Evolutionary conservation across 2,888 invertebrate species (phyloP).

Genomic region (Piscicola geometra): DNA sequence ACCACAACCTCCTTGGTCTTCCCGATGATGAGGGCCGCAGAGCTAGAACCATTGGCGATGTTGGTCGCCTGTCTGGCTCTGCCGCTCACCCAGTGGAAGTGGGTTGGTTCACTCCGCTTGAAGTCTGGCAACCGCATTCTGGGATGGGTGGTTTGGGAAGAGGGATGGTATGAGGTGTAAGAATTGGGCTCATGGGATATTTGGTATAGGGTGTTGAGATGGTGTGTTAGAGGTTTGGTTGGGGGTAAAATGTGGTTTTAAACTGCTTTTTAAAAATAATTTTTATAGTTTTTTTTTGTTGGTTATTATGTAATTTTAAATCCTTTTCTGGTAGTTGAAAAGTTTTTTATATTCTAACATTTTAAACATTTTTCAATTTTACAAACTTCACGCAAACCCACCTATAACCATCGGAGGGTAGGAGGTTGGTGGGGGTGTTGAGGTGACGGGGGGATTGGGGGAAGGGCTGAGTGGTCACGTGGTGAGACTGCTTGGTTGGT

Average conservation of each 20-base stretch:
- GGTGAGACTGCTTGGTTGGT: slow-evolving; percentile 2
- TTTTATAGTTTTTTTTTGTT: too few species aligned
- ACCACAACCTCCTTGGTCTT: slow-evolving; percentile 30
- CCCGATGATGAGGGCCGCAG: slow-evolving; percentile 15
- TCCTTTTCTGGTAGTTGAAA: too few species aligned
- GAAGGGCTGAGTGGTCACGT: slow-evolving; percentile 15
- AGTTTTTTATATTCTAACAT: too few species aligned
- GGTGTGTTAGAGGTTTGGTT: too few species aligned
- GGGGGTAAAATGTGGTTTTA: too few species aligned
- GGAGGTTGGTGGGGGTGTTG: slow-evolving; percentile 12
- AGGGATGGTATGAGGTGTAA: too few species aligned
- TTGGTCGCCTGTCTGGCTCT: slow-evolving; percentile 7
- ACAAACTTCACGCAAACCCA: neutral
- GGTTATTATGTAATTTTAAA: too few species aligned
- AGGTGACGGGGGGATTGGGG: slow-evolving; percentile 7
- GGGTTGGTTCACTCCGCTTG: slow-evolving; percentile 30
- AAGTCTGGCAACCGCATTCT: slow-evolving; percentile 24
- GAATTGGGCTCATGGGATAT: too few species aligned
- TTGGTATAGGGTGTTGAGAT: too few species aligned
- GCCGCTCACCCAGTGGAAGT: slow-evolving; percentile 30
- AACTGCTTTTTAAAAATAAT: too few species aligned
- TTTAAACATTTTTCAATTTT: too few species aligned
- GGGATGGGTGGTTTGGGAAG: neutral
- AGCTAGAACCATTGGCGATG: neutral
- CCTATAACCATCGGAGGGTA: neutral